phyloP scores from a whole-genome alignment of 2,888 invertebrate genomes.

The Eupithecia vulgata region DNA sequence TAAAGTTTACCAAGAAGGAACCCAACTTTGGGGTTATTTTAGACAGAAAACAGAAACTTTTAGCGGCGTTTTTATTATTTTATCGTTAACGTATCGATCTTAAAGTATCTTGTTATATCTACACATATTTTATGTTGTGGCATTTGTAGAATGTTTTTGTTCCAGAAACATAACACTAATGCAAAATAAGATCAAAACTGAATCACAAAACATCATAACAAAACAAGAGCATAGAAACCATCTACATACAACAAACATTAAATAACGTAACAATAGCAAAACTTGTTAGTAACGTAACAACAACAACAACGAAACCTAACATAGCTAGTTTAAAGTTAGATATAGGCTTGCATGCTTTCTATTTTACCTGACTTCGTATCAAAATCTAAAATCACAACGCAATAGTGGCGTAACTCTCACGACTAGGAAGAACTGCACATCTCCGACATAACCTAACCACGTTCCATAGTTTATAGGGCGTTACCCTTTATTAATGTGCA shows the following conservation, averaged over 20 bases:
- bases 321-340: neutral
- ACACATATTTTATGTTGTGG: neutral
- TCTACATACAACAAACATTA: neutral
- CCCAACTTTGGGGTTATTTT: neutral
- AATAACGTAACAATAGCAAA: neutral
- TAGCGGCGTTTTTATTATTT: neutral
- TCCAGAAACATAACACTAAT: neutral
- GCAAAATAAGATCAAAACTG: neutral
- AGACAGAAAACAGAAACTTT: neutral
- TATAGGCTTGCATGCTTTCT: neutral
- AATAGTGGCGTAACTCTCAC: conserved; percentile 2
- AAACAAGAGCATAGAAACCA: neutral
- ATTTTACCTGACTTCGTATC: neutral
- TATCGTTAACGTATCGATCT: neutral
- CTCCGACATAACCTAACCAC: conserved; percentile 26
- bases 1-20: neutral
- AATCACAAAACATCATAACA: neutral
- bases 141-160: neutral
- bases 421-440: conserved; percentile 5
- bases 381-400: conserved; percentile 10
- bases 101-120: neutral
- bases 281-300: neutral
- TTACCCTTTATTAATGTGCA: conserved; percentile 68
- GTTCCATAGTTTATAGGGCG: conserved; percentile 56
- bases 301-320: neutral